Base-by-base conservation (phyloP, 2,888 invertebrate genomes). In the Nemapogon koenigi region DNA sequence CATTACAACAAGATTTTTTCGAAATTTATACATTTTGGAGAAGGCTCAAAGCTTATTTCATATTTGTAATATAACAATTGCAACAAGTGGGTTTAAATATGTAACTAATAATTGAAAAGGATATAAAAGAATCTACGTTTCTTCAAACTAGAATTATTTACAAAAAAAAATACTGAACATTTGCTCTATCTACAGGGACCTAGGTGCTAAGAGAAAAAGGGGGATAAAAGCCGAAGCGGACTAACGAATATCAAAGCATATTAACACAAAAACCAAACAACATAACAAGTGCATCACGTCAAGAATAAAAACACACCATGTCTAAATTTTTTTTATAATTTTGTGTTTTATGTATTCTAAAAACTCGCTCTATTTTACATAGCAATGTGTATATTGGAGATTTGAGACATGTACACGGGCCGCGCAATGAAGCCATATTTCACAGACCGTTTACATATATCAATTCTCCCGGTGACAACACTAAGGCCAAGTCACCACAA, bases 351-450 rank as follows among this genome's bases (percentile, higher is more conserved):
- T 63, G 64, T 67, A 64, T 56, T 55, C 55, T 65, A 51, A 54
- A 53, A 65, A 66, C 67, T 66, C 66, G 63, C 62, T 62, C 59
- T 72, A 72, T 71, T 68, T 69, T 75, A 75, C 66, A 75, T 59
- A 55, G 59, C 54, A 59, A 53, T 57, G 52, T 52, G 49, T 44
- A 49, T 42, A 41, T 41, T 40, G 69, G n/a, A 75, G 68, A 13
- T 51, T 53, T 59, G 67, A 58, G 75, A 72, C 72, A 59, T 61
- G 67, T 67, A 56, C 59, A 70, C 68, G 68, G n/a, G 49, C 56
- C 49, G 52, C 48, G 49, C 41, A 29, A 18, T 29, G 11, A 16
- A 25, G 16, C n/a, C 37, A 29, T n/a, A 6, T 1, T 1, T 2
- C 2, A 22, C 46, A 54, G 50, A 51, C 52, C 71, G 71, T 68